A percentile compares a stretch with the other conserved stretches of the same genome.
Conservation (phyloP, 2,888 invertebrate genomes). For the Erebia palarica region DNA sequence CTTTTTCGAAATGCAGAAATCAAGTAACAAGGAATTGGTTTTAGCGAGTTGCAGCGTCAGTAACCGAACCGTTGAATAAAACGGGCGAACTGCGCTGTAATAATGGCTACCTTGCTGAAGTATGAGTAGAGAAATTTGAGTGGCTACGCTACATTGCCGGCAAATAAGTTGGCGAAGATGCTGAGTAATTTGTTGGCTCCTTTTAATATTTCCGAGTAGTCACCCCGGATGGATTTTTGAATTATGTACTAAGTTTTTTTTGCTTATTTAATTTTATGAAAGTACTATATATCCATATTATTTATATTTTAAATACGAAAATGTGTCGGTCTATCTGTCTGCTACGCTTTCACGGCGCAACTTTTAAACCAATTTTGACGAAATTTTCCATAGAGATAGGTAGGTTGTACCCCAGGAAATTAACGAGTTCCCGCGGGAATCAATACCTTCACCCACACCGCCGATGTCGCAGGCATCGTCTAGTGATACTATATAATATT, state of each 20-base stretch:
- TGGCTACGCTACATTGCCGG: slow-evolving; percentile 44
- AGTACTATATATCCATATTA: too few relatives aligned
- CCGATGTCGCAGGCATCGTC: too few relatives aligned
- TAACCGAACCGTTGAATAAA: slow-evolving; percentile 73
- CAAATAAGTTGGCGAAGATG: slow-evolving; percentile 48
- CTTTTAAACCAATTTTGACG: too few relatives aligned
- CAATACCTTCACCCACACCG: too few relatives aligned
- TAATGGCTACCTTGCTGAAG: slow-evolving; percentile 70
- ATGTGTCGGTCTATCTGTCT: too few relatives aligned
- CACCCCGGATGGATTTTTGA: slow-evolving; percentile 23
- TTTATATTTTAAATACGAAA: too few relatives aligned
- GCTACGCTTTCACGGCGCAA: too few relatives aligned
- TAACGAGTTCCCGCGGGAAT: too few relatives aligned
- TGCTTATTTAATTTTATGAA: too few relatives aligned
- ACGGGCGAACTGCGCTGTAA: slow-evolving; percentile 62
- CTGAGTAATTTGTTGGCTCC: slow-evolving; percentile 45
- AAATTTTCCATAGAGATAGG: too few relatives aligned
- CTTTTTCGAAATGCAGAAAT: slow-evolving; percentile 81
- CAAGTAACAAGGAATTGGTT: slow-evolving; percentile 82
- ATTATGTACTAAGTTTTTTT: background rate
- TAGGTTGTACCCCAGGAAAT: too few relatives aligned
- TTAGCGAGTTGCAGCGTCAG: slow-evolving; percentile 74
- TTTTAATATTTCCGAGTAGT: slow-evolving; percentile 34
- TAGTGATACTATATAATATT: too few relatives aligned
- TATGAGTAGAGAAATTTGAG: slow-evolving; percentile 61